phyloP scores from a whole-genome alignment of 2,113 vertebrate genomes.

The Vidua macroura region DNA sequence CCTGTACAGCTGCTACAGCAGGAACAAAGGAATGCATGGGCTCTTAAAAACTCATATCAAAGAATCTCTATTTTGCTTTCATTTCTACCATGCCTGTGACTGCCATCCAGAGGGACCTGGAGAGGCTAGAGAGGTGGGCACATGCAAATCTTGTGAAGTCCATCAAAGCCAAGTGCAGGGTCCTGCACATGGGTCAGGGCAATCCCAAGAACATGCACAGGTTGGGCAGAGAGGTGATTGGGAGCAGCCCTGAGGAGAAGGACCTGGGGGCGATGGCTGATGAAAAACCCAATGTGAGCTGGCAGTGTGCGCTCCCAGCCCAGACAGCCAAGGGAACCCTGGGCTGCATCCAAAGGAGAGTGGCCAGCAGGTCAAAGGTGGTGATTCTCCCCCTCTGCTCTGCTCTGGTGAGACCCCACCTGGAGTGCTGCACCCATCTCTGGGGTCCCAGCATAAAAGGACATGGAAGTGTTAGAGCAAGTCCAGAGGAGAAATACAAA shows the following conservation, averaged over 20 bases:
- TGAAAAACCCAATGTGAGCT: neutral
- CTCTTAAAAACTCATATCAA: neutral
- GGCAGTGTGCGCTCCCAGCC: rapidly evolving
- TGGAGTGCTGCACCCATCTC: neutral
- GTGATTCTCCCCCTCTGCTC: neutral
- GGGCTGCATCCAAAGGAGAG: neutral
- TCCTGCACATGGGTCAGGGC: rapidly evolving
- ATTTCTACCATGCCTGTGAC: neutral
- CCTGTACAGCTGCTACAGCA: neutral
- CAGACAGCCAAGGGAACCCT: neutral
- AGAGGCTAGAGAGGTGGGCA: neutral
- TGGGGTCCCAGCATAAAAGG: neutral
- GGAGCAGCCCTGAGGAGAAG: neutral
- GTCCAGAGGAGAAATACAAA: neutral
- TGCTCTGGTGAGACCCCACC: neutral
- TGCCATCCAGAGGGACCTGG: neutral
- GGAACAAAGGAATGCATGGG: neutral
- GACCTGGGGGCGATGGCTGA: neutral
- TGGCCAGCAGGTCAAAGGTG: neutral
- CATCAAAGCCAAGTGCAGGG: neutral
- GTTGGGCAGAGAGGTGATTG: neutral
- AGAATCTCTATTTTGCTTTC: neutral
- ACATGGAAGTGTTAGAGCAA: neutral
- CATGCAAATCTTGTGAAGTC: neutral
- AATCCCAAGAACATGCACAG: neutral